These are phyloP conservation scores for Baccha elongata DNA, from an alignment of 2,888 invertebrate genomes.

Conservation along the genomic window DNA sequence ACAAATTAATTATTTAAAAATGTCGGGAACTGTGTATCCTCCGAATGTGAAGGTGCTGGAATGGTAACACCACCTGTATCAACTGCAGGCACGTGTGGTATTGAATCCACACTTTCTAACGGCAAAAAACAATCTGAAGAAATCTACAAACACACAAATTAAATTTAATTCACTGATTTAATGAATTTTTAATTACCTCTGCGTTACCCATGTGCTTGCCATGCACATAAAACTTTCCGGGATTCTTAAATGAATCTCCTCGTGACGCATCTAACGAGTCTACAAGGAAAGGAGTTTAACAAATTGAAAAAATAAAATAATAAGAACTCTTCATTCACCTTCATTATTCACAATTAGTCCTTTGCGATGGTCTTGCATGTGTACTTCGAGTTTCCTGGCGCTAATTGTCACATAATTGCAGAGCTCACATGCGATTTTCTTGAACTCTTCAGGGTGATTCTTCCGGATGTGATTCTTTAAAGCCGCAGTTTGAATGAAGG, in stretches of 20 bases:
- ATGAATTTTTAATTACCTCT: slow-evolving; percentile 43
- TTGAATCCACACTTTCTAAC: slow-evolving; percentile 80
- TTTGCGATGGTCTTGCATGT: slow-evolving; percentile 79
- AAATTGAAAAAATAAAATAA: background rate
- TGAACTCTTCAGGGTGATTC: slow-evolving; percentile 83
- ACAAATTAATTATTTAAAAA: slow-evolving; percentile 76
- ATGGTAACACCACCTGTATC: slow-evolving; percentile 81
- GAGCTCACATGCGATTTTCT: slow-evolving; percentile 78
- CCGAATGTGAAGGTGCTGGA: slow-evolving; percentile 78
- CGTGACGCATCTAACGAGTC: slow-evolving; percentile 78
- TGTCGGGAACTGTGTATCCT: slow-evolving; percentile 81
- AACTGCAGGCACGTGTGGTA: slow-evolving; percentile 80
- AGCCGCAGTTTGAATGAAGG: slow-evolving; percentile 87
- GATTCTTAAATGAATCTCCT: slow-evolving; percentile 74
- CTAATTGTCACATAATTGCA: slow-evolving; percentile 79
- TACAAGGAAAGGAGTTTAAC: slow-evolving; percentile 30
- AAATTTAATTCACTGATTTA: background rate
- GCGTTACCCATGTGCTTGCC: slow-evolving; percentile 50
- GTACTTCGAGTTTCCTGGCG: slow-evolving; percentile 76
- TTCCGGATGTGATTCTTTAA: slow-evolving; percentile 85
- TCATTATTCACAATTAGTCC: slow-evolving; percentile 78
- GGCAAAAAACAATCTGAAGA: slow-evolving; percentile 81
- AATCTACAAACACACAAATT: slow-evolving; percentile 74
- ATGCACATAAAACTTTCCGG: slow-evolving; percentile 74
- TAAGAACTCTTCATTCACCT: slow-evolving; percentile 63